These are phyloP conservation scores for Pseudoips prasinana DNA, from an alignment of 2,888 invertebrate species.

Conservation along the genomic window DNA sequence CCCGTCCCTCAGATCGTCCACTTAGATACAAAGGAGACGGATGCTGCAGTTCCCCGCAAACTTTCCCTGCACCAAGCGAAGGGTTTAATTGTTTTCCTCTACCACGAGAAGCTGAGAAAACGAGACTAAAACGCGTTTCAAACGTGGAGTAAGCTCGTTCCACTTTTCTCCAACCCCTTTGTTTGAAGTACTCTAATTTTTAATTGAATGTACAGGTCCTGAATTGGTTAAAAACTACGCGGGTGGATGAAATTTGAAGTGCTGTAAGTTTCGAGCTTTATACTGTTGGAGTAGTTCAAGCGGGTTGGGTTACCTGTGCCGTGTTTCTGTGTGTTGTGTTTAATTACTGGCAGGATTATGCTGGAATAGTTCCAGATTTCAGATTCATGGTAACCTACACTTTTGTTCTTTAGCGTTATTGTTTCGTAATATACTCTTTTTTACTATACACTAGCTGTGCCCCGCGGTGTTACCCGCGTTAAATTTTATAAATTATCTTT, in stretches of 20 bases:
- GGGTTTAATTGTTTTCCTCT: constrained; percentile 77
- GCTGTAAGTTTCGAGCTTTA: background rate
- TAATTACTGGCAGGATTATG: no score
- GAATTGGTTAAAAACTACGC: constrained; percentile 32
- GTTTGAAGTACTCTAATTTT: constrained; percentile 64
- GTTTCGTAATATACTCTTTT: no score
- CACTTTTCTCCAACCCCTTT: constrained; percentile 53
- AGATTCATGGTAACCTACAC: no score
- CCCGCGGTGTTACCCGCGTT: no score
- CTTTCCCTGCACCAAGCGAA: constrained; percentile 65
- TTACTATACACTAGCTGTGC: no score
- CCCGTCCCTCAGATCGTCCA: constrained; percentile 32
- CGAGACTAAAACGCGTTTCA: constrained; percentile 52
- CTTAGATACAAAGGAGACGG: constrained; percentile 62
- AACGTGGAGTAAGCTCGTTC: constrained; percentile 45
- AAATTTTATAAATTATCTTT: no score
- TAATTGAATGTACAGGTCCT: constrained; percentile 53
- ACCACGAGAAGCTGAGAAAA: constrained; percentile 58
- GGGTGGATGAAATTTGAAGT: constrained; percentile 21
- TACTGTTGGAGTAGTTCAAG: background rate
- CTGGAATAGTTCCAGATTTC: no score
- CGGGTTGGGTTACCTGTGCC: background rate
- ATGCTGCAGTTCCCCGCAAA: constrained; percentile 60
- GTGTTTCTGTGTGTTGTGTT: no score
- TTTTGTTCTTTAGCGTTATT: no score